These are phyloP conservation scores for Capitulum mitella DNA, from an alignment of 2,888 invertebrate species.

Conservation along the genomic window DNA sequence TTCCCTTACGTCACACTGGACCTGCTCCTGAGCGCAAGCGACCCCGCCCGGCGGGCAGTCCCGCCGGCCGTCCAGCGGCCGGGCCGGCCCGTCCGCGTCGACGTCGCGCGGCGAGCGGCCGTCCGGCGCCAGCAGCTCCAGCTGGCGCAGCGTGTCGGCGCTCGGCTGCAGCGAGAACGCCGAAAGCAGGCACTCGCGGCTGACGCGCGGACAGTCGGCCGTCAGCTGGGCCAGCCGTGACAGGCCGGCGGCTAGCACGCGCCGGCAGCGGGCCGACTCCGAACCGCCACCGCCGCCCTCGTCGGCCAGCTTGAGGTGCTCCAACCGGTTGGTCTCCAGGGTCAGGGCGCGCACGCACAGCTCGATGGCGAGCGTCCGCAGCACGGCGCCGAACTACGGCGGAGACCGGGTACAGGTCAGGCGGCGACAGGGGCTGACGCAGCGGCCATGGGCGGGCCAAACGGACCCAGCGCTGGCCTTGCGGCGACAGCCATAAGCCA, in stretches of 20 bases:
- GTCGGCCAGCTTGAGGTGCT: conserved; percentile 55
- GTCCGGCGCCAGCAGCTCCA: conserved; percentile 50
- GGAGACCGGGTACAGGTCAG: conserved; percentile 25
- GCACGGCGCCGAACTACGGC: conserved; percentile 39
- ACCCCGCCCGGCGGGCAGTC: too few relatives aligned
- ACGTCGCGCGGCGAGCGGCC: too few relatives aligned
- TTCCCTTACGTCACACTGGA: too few relatives aligned
- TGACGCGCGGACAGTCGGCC: conserved; percentile 54
- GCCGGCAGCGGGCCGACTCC: conserved; percentile 37
- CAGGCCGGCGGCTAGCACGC: conserved; percentile 57
- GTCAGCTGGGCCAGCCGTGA: conserved; percentile 56
- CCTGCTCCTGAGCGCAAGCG: too few relatives aligned
- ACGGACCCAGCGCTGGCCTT: too few relatives aligned
- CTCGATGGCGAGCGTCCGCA: conserved; percentile 61
- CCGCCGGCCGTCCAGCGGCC: too few relatives aligned
- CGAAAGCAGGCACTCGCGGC: conserved; percentile 63
- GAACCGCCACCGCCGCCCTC: conserved; percentile 41
- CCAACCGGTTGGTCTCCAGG: conserved; percentile 66
- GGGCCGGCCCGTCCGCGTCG: too few relatives aligned
- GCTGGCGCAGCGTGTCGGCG: conserved; percentile 52
- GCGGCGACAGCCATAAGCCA: too few relatives aligned
- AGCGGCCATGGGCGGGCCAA: too few relatives aligned
- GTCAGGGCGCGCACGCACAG: conserved; percentile 65
- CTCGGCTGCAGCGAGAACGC: conserved; percentile 68
- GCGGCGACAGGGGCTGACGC: too few relatives aligned